Base-by-base conservation (phyloP, 2,797 vertebrate species). In the Echeneis naucrates region DNA sequence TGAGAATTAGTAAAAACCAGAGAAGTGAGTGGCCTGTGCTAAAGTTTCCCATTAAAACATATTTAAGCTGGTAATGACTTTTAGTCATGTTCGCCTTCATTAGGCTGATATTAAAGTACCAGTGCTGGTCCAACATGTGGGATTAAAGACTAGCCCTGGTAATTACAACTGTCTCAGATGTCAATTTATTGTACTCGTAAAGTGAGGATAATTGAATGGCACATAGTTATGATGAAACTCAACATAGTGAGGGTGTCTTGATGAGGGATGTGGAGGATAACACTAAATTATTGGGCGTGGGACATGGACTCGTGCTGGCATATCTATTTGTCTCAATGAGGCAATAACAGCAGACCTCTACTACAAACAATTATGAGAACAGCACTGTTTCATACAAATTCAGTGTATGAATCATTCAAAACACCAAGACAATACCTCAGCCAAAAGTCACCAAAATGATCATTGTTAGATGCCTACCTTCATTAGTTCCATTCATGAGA, bases 401-500 rank as follows among this genome's bases (percentile, higher is more conserved):
- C 30, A 8, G 45, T 45, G 19, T 63, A 58, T 4, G 30, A 73
- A 58, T 48, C 40, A 37, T 51, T 35, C 50, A 44, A 72, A 71
- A 16, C 70, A 87, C 74, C 82, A 30, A 60, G 53, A 75, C 63
- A 70, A 45, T 63, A 60, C 19, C 32, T 35, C 10, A 59, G 47
- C 75, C 33, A 53, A 59, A 51, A 54, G 45, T 16, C 0, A 1
- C 17, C 13, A 35, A 57, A 32, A 64, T 12, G 3, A 1, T 53
- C 7, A 17, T 30, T 38, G 33, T 21, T 19, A 6, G 21, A 5
- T 67, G 35, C 82, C 21, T 79, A 98, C 98, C 98, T 96, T 99
- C 98, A 78, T 97, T 95, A 61, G 95, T 95, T 81, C 98, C 98
- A 0, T 99, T 96, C 97, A 99, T 96, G 87, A 99, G 96, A 88